phyloP scores from a whole-genome alignment of 2,797 vertebrate species.

The Sternotherus odoratus region DNA sequence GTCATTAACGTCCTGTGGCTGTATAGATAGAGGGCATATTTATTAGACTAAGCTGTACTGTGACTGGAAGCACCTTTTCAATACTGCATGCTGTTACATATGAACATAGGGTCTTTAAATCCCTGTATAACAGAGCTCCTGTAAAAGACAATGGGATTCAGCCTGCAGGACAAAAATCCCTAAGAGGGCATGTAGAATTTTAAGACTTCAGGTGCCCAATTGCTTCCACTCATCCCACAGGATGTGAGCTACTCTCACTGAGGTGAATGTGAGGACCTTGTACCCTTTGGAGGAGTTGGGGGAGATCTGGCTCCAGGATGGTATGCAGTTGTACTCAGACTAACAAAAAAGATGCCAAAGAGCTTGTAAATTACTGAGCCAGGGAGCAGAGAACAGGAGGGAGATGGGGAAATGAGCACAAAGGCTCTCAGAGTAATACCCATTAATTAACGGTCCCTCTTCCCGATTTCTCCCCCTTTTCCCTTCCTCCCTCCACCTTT shows the following conservation, averaged over 20 bases:
- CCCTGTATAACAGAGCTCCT: not conserved
- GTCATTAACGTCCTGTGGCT: not conserved
- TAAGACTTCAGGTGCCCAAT: not conserved
- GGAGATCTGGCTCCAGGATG: not conserved
- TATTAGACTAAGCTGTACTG: conserved; percentile 26
- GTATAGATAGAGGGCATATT: conserved; percentile 36
- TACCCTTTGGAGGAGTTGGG: no score
- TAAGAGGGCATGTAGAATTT: not conserved
- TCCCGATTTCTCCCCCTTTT: not conserved
- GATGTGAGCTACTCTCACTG: not conserved
- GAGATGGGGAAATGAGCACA: not conserved
- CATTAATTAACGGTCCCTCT: not conserved
- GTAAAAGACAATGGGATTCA: not conserved
- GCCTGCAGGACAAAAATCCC: not conserved
- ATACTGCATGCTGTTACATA: not conserved
- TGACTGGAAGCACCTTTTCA: conserved; percentile 40
- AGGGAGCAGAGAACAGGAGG: not conserved
- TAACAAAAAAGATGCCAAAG: not conserved
- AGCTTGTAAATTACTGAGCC: not conserved
- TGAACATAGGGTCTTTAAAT: not conserved
- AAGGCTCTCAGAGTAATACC: not conserved
- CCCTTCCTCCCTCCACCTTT: not conserved
- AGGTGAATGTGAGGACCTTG: not conserved
- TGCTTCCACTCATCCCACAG: not conserved
- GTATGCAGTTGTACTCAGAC: not conserved